Base-by-base conservation (phyloP, 1,140 invertebrate genomes). In the Onthophagus taurus region DNA sequence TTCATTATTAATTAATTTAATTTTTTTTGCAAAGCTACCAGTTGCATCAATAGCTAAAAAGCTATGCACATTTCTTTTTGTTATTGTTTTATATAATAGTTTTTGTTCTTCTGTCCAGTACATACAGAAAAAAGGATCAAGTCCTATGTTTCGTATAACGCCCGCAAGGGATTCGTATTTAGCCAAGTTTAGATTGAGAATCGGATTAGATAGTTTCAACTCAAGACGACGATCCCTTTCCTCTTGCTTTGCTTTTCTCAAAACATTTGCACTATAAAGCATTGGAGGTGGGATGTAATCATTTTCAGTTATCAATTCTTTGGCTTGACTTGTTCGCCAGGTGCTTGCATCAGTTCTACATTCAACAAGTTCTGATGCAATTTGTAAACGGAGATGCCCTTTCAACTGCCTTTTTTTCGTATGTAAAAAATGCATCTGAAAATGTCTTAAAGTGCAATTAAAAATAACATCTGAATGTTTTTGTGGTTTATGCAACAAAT, bases 311-410 rank as follows among this genome's bases (percentile, higher is more conserved):
- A n/a, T n/a, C n/a, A n/a, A n/a, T n/a, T n/a, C n/a, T n/a, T n/a
- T n/a, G n/a, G n/a, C n/a, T n/a, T n/a, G n/a, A n/a, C n/a, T n/a
- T n/a, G n/a, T n/a, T n/a, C n/a, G n/a, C n/a, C n/a, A n/a, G n/a
- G n/a, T n/a, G n/a, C n/a, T n/a, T n/a, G n/a, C n/a, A n/a, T n/a
- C n/a, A n/a, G n/a, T n/a, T n/a, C n/a, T n/a, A n/a, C n/a, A n/a
- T n/a, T n/a, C n/a, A n/a, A n/a, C n/a, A n/a, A n/a, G n/a, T n/a
- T n/a, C n/a, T n/a, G n/a, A n/a, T n/a, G n/a, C n/a, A n/a, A n/a
- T n/a, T n/a, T n/a, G n/a, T 41, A 46, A 30, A 8, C 36, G 20
- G 36, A 34, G 41, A 18, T n/a, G n/a, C n/a, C n/a, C n/a, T n/a
- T n/a, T n/a, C n/a, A n/a, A n/a, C n/a, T n/a, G n/a, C n/a, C n/a